These are phyloP conservation scores for Psilopsiagon aymara DNA, from an alignment of 2,113 vertebrate species.

Conservation along the genomic window DNA sequence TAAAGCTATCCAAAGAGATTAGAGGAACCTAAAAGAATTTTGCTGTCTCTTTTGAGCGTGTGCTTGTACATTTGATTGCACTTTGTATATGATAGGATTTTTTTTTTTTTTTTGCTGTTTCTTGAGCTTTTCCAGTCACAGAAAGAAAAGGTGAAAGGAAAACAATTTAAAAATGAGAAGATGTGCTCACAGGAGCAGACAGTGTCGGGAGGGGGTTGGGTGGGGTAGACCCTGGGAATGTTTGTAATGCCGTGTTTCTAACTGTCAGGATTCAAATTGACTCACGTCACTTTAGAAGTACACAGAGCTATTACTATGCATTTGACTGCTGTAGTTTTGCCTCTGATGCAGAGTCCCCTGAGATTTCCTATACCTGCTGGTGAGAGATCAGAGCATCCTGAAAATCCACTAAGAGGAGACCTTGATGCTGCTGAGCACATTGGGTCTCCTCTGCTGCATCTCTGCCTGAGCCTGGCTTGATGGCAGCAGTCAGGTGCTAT, in stretches of 20 bases:
- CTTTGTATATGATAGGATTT: neutral
- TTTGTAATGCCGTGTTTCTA: neutral
- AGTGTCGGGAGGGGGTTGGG: neutral
- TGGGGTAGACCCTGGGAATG: neutral
- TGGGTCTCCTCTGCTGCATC: neutral
- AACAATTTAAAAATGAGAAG: neutral
- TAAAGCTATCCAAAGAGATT: slow-evolving; percentile 44
- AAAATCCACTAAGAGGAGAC: neutral
- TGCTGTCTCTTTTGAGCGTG: slow-evolving; percentile 10
- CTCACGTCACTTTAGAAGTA: slow-evolving; percentile 6
- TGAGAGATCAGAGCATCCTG: neutral
- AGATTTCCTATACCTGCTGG: neutral
- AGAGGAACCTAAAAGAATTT: slow-evolving; percentile 51
- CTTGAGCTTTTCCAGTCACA: neutral
- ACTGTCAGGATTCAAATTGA: neutral
- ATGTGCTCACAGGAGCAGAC: neutral
- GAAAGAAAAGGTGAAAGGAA: neutral
- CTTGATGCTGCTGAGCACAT: rapidly evolving
- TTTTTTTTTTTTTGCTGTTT: neutral
- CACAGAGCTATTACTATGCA: neutral
- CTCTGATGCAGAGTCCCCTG: neutral
- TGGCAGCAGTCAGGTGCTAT: neutral
- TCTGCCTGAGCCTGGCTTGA: neutral
- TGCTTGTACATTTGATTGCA: slow-evolving; percentile 38
- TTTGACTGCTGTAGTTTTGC: neutral